phyloP scores from a whole-genome alignment of 2,113 vertebrate genomes.

The Odocoileus hemionus region DNA sequence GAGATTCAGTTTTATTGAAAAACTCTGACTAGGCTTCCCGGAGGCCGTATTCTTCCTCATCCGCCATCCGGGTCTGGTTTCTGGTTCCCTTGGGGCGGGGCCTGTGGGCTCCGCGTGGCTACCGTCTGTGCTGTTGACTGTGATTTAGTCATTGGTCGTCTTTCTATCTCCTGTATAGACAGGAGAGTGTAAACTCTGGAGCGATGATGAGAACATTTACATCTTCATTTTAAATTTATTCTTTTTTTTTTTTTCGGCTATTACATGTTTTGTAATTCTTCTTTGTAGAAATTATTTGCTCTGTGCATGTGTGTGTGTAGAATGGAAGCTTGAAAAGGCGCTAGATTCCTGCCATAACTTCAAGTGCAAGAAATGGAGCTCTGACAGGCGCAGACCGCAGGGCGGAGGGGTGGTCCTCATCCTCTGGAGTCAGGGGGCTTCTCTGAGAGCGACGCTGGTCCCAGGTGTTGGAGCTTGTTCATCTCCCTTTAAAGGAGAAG shows the following conservation, averaged over 20 bases:
- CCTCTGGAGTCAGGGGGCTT: background rate
- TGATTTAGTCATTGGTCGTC: fast-evolving
- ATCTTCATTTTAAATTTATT: background rate
- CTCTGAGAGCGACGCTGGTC: background rate
- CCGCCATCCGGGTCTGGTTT: background rate
- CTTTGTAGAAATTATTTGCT: background rate
- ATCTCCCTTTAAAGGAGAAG: background rate
- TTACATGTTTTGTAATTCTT: background rate
- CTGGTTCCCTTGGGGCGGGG: background rate
- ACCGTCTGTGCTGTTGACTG: fast-evolving
- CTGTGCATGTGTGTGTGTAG: too few relatives aligned
- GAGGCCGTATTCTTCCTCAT: fast-evolving
- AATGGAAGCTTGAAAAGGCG: background rate
- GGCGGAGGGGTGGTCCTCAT: background rate
- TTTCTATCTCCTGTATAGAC: fast-evolving
- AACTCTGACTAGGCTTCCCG: fast-evolving
- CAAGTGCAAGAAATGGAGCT: background rate
- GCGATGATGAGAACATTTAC: background rate
- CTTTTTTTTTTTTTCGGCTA: background rate
- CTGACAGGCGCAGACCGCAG: background rate
- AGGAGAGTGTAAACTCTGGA: too few relatives aligned
- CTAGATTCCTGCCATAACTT: background rate
- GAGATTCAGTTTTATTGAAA: background rate
- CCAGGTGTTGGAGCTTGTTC: background rate
- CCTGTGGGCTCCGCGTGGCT: background rate